These are phyloP conservation scores for Drosophila subquinaria DNA, from an alignment of 2,888 invertebrate species.

Conservation along the genomic window DNA sequence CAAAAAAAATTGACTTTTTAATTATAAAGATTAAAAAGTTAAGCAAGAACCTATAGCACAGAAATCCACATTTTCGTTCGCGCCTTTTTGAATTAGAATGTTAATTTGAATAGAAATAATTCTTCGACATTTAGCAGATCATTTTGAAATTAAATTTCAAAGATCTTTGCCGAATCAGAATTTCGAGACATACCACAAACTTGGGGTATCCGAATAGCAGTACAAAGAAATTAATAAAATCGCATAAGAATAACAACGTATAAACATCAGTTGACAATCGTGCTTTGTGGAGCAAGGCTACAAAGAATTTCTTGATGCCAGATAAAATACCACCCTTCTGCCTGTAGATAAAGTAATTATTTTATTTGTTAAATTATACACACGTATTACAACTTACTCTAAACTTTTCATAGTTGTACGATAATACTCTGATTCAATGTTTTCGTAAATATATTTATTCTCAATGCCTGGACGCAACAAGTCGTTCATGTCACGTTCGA, in stretches of 20 bases:
- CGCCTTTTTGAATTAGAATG: no score
- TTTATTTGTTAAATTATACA: no score
- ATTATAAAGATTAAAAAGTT: no score
- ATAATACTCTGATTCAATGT: slow-evolving; percentile 62
- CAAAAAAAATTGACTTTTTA: no score
- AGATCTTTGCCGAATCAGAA: neutral
- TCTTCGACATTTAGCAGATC: neutral
- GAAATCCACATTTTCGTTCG: no score
- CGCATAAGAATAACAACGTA: slow-evolving; percentile 98
- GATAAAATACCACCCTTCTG: slow-evolving; percentile 47
- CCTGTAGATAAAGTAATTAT: slow-evolving; percentile 21
- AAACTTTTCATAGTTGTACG: slow-evolving; percentile 45
- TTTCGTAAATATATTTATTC: slow-evolving; percentile 62
- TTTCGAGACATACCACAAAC: slow-evolving; percentile 91
- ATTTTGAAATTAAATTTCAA: neutral
- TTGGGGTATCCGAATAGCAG: slow-evolving; percentile 97
- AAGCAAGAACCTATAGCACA: no score
- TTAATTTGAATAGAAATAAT: neutral
- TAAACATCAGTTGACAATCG: slow-evolving; percentile 89
- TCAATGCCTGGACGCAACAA: slow-evolving; percentile 49
- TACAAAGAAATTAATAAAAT: slow-evolving; percentile 98
- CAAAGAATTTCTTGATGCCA: slow-evolving; percentile 89
- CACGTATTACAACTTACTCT: slow-evolving; percentile 39
- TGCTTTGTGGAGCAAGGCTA: slow-evolving; percentile 84
- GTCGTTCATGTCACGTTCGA: slow-evolving; percentile 57